Conservation (phyloP, 2,888 invertebrate genomes). For the Melieria picta region DNA sequence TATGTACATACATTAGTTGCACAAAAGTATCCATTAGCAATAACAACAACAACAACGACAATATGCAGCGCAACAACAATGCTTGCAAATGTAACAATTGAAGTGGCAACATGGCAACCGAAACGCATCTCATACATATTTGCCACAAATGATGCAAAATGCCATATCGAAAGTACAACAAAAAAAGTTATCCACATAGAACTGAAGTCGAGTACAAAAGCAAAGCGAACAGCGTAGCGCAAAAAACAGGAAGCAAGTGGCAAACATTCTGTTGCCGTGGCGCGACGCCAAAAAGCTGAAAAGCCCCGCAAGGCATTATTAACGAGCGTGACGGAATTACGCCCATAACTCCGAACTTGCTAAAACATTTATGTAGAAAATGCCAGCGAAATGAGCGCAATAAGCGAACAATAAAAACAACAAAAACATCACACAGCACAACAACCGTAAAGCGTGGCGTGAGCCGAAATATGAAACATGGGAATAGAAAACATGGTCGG, state of each 20-base stretch:
- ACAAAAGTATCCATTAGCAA: constrained; percentile 19
- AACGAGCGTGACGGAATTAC: constrained; percentile 62
- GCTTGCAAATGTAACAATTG: neutral
- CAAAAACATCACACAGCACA: constrained; percentile 33
- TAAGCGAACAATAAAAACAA: neutral
- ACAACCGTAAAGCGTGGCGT: constrained; percentile 8
- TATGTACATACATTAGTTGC: too few relatives aligned
- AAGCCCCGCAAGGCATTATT: constrained; percentile 61
- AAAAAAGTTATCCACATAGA: constrained; percentile 1
- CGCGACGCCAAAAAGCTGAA: constrained; percentile 44
- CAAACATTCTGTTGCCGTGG: constrained; percentile 47
- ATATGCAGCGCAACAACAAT: constrained; percentile 5
- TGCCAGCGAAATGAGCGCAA: too few relatives aligned
- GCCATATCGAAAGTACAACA: constrained; percentile 15
- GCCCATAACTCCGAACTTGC: constrained; percentile 18
- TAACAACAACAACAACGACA: neutral
- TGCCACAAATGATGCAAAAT: constrained; percentile 33
- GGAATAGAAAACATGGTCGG: too few relatives aligned
- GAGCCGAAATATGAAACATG: too few relatives aligned
- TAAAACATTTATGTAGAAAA: constrained; percentile 14
- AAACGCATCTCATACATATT: constrained; percentile 11
- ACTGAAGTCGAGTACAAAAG: neutral
- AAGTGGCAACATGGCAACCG: constrained; percentile 1
- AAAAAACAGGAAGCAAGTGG: constrained; percentile 45
- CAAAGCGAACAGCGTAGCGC: neutral